Percentiles rank a stretch among this genome's conserved stretches.
Conservation (phyloP, 1,140 invertebrate species). For the Caerostris darwini region DNA sequence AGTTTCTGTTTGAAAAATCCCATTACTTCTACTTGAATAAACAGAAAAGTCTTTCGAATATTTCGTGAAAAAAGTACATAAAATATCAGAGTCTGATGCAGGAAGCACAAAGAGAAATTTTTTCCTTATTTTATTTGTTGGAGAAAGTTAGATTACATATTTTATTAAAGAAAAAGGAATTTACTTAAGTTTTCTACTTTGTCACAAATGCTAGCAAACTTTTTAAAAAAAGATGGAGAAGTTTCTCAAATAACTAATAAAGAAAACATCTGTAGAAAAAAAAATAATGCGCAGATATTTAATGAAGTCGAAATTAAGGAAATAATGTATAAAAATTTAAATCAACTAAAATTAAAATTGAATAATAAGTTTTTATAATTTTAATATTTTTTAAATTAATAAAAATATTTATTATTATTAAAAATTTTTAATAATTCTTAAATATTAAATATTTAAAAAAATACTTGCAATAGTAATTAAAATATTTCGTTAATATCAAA, state of each 20-base stretch:
- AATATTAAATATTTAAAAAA: no score
- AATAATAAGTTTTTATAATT: no score
- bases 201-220: neutral
- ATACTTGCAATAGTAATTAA: no score
- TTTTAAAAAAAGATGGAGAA: neutral
- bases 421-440: no score
- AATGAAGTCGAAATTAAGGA: no score
- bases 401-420: no score
- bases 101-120: neutral
- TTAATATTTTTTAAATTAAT: no score
- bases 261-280: no score
- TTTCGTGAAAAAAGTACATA: neutral
- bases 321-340: no score
- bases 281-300: no score
- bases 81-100: neutral
- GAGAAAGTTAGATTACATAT: neutral
- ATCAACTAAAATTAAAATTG: no score
- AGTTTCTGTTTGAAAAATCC: neutral
- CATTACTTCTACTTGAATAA: neutral
- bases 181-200: neutral
- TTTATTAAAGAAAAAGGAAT: neutral
- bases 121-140: neutral
- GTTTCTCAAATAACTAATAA: neutral
- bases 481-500: no score
- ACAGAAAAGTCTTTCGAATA: neutral